Evolutionary conservation across 2,888 invertebrate species (phyloP).

Genomic region (Mayetiola destructor): DNA sequence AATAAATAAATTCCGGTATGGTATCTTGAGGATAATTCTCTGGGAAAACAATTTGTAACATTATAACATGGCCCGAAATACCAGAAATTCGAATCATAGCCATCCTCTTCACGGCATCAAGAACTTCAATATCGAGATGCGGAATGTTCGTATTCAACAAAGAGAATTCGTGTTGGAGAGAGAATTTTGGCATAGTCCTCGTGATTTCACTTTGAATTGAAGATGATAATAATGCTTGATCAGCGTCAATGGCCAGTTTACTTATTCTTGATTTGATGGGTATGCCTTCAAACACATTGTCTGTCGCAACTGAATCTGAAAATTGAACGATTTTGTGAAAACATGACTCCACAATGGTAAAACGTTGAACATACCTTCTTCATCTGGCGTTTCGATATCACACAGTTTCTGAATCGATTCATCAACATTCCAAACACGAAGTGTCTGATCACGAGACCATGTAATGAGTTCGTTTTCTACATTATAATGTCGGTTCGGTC

Average conservation of each 20-base stretch:
- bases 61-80: conserved; percentile 33
- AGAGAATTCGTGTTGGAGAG: conserved; percentile 59
- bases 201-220: not conserved
- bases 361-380: conserved; percentile 40
- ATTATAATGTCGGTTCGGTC: conserved; percentile 42
- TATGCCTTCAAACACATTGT: not conserved
- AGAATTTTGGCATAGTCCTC: conserved; percentile 24
- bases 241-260: not conserved
- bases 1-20: conserved; percentile 51
- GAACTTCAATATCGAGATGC: conserved; percentile 46
- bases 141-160: conserved; percentile 59
- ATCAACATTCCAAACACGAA: conserved; percentile 83
- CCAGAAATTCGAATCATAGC: conserved; percentile 35
- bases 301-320: not conserved
- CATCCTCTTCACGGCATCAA: conserved; percentile 39
- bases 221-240: not conserved
- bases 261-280: not conserved
- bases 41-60: conserved; percentile 55
- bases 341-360: conserved; percentile 25
- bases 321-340: not conserved
- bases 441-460: conserved; percentile 88
- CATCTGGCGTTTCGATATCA: conserved; percentile 40
- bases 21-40: conserved; percentile 55
- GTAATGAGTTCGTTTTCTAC: conserved; percentile 59
- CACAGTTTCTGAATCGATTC: conserved; percentile 70